Conservation (phyloP, 2,797 vertebrate genomes). For the Notolabrus celidotus region DNA sequence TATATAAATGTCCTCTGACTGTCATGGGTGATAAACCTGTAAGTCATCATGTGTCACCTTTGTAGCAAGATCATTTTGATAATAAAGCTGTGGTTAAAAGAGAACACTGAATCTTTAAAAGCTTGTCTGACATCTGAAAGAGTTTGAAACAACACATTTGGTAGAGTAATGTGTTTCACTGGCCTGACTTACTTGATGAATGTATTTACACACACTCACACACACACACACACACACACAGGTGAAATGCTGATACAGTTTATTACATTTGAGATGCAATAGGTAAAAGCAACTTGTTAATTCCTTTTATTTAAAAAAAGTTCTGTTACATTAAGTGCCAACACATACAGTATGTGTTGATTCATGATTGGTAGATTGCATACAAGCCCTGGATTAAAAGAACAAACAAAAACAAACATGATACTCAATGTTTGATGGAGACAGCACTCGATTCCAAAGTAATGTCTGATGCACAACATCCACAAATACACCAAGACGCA, state of each 20-base stretch:
- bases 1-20: neutral
- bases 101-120: no score
- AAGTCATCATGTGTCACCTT: neutral
- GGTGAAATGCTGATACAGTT: conserved; percentile 66
- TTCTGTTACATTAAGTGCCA: conserved; percentile 64
- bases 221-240: conserved; percentile 5
- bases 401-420: conserved; percentile 18
- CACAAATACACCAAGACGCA: conserved; percentile 40
- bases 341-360: conserved; percentile 51
- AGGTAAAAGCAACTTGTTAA: conserved; percentile 60
- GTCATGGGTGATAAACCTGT: conserved; percentile 22
- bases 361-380: conserved; percentile 73
- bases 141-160: neutral
- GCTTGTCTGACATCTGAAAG: neutral
- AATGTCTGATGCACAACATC: conserved; percentile 52
- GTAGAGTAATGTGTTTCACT: neutral
- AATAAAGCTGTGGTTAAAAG: neutral
- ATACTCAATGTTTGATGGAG: conserved; percentile 43
- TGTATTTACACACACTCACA: conserved; percentile 15
- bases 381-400: conserved; percentile 69
- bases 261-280: conserved; percentile 70
- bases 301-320: conserved; percentile 53
- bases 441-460: conserved; percentile 47
- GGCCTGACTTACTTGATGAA: neutral
- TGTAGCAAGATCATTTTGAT: neutral